Evolutionary conservation across 2,113 vertebrate species (phyloP).

Genomic region (Phocoena phocoena): DNA sequence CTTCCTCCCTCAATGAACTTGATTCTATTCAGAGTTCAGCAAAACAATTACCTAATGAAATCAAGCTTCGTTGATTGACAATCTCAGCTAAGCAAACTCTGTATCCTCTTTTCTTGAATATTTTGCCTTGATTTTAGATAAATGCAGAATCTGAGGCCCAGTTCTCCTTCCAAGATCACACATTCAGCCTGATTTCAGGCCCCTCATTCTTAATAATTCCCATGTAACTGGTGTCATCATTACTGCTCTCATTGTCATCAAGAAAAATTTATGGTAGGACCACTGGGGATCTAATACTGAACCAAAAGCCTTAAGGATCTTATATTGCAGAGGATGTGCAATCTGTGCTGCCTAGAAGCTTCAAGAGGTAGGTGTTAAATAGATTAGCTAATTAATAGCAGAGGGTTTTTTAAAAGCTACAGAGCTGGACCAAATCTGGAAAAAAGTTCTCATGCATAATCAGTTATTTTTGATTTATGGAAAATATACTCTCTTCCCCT

Average conservation of each 20-base stretch:
- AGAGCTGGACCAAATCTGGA: background rate
- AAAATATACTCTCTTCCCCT: constrained; percentile 57
- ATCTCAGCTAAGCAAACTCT: background rate
- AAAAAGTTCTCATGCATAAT: constrained; percentile 14
- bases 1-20: background rate
- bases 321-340: background rate
- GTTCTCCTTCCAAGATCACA: background rate
- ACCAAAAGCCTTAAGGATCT: background rate
- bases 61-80: background rate
- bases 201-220: background rate
- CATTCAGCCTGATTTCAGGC: background rate
- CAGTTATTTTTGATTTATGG: constrained; percentile 66
- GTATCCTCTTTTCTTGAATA: background rate
- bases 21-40: background rate
- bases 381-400: constrained; percentile 28
- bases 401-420: background rate
- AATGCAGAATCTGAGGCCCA: background rate
- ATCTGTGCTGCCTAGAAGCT: background rate
- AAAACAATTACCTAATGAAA: constrained; percentile 40
- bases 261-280: constrained; percentile 33
- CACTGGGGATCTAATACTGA: background rate
- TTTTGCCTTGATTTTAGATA: constrained; percentile 34
- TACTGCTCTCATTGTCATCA: background rate
- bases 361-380: background rate
- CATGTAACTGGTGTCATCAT: background rate